Conservation (phyloP, 2,888 invertebrate genomes). For the Carcina quercana region DNA sequence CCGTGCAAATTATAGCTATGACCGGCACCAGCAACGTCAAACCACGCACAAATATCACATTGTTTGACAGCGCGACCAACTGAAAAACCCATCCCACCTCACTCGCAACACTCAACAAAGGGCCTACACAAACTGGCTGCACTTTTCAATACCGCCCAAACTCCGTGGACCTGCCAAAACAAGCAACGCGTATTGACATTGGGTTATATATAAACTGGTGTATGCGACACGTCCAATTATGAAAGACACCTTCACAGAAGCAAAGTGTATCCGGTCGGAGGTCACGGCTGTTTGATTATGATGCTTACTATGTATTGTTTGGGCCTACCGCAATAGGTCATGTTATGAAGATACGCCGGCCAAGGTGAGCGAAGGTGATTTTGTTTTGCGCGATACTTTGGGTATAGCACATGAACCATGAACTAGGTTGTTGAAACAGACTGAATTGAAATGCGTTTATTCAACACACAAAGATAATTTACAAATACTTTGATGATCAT, state of each 20-base stretch:
- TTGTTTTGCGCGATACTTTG: slow-evolving; percentile 16
- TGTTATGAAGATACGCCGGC: slow-evolving; percentile 6
- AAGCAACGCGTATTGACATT: no score
- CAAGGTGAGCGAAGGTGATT: slow-evolving; percentile 27
- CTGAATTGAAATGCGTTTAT: no score
- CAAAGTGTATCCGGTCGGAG: slow-evolving; percentile 3
- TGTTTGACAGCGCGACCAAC: slow-evolving; percentile 13
- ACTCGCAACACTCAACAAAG: slow-evolving; percentile 7
- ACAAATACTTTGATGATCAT: no score
- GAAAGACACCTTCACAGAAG: slow-evolving; percentile 8
- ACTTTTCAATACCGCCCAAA: slow-evolving; percentile 7
- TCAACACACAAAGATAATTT: no score
- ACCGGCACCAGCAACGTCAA: background rate
- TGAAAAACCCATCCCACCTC: slow-evolving; percentile 4
- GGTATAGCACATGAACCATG: no score
- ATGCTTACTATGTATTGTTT: background rate
- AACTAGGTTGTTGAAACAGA: no score
- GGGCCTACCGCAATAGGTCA: slow-evolving; percentile 44
- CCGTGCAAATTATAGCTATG: no score
- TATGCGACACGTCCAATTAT: slow-evolving; percentile 7
- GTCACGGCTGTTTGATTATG: slow-evolving; percentile 12
- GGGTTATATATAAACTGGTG: slow-evolving; percentile 6
- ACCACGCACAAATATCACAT: slow-evolving; percentile 16
- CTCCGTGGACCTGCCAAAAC: no score
- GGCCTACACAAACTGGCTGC: slow-evolving; percentile 23